Evolutionary conservation across 2,113 vertebrate species (phyloP).

Genomic region (Loxodonta africana): DNA sequence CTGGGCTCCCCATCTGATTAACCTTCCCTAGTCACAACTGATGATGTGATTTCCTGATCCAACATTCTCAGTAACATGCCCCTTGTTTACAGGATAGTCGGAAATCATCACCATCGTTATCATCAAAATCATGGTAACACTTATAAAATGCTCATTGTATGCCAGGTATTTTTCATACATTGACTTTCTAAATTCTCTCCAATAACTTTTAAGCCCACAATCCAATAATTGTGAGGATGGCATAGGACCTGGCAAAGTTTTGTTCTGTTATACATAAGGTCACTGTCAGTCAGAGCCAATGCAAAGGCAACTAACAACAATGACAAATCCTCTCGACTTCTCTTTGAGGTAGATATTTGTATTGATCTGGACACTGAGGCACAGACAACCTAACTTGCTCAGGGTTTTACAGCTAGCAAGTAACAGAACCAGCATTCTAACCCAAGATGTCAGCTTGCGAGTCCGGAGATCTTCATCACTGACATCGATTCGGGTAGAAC

Average conservation of each 20-base stretch:
- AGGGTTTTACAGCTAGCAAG: neutral
- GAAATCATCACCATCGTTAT: neutral
- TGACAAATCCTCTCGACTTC: neutral
- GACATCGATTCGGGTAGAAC: neutral
- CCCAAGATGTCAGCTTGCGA: neutral
- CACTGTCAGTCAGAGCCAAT: neutral
- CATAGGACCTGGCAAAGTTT: neutral
- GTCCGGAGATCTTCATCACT: neutral
- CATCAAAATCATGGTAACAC: neutral
- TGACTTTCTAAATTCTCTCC: neutral
- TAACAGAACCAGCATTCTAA: neutral
- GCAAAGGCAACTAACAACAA: neutral
- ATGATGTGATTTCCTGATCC: neutral
- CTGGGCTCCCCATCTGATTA: constrained; percentile 66
- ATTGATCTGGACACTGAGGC: neutral
- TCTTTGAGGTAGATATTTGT: too few relatives aligned
- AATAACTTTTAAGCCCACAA: neutral
- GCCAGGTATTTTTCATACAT: neutral
- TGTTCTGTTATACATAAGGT: neutral
- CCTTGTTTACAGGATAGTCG: neutral
- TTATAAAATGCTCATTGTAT: neutral
- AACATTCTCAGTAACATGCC: neutral
- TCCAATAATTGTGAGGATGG: neutral
- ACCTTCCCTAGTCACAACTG: constrained; percentile 2
- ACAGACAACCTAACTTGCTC: neutral